phyloP scores from a whole-genome alignment of 2,797 vertebrate genomes.

The Danio choprae region DNA sequence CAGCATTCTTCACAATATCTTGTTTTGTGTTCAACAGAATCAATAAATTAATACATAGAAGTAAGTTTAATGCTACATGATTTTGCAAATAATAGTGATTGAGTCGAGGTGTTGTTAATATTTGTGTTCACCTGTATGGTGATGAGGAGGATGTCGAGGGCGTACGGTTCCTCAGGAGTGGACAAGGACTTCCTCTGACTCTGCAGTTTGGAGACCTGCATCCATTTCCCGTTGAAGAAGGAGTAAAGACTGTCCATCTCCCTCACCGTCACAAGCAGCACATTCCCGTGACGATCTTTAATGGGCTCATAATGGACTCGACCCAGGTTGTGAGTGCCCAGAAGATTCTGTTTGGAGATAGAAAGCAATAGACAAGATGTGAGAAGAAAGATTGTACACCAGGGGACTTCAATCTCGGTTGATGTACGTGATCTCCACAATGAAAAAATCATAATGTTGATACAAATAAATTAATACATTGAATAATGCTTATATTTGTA shows the following conservation, averaged over 20 bases:
- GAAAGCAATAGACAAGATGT: conserved; percentile 33
- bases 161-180: conserved; percentile 95
- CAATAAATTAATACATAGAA: too few relatives aligned
- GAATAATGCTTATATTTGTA: not conserved
- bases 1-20: too few relatives aligned
- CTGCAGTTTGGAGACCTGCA: conserved; percentile 94
- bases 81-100: too few relatives aligned
- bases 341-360: conserved; percentile 82
- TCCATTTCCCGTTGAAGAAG: conserved; percentile 93
- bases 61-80: too few relatives aligned
- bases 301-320: conserved; percentile 95
- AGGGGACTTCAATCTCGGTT: conserved; percentile 2
- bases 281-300: conserved; percentile 96
- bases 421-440: not conserved
- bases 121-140: conserved; percentile 88
- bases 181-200: conserved; percentile 98
- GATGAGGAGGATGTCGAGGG: conserved; percentile 95
- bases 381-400: conserved; percentile 8
- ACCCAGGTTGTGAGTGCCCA: conserved; percentile 95
- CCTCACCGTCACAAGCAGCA: conserved; percentile 90
- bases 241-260: conserved; percentile 91
- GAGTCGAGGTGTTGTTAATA: not conserved
- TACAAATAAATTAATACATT: not conserved
- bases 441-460: not conserved
- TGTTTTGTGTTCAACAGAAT: too few relatives aligned